Conservation (phyloP, 2,888 invertebrate genomes). For the Bombyx huttoni region DNA sequence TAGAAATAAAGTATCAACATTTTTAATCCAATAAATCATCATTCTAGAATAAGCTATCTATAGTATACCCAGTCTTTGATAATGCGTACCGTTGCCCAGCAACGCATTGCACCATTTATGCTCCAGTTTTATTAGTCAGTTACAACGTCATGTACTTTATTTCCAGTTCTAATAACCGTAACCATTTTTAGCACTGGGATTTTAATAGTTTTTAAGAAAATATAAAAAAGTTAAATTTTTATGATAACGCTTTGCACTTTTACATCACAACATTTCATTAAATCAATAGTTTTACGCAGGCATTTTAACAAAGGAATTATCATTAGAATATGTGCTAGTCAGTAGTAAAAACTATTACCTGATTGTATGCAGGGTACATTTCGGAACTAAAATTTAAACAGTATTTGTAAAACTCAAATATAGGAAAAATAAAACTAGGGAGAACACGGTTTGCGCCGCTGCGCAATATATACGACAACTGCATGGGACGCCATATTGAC, state of each 20-base stretch:
- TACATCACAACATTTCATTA: not conserved
- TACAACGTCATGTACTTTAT: not conserved
- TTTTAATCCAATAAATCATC: not conserved
- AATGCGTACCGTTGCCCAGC: constrained; percentile 40
- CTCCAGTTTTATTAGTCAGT: constrained; percentile 23
- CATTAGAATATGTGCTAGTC: too few relatives aligned
- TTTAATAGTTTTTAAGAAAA: not conserved
- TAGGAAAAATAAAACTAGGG: not conserved
- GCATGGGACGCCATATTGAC: constrained; percentile 14
- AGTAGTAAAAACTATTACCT: not conserved
- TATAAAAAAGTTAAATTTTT: not conserved
- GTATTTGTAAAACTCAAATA: not conserved
- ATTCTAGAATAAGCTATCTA: too few relatives aligned
- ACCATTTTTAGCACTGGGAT: not conserved
- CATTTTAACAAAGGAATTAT: too few relatives aligned
- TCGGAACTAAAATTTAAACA: not conserved
- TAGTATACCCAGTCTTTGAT: not conserved
- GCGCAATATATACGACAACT: constrained; percentile 4
- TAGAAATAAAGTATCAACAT: not conserved
- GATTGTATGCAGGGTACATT: not conserved
- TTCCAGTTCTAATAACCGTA: not conserved
- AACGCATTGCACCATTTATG: constrained; percentile 50
- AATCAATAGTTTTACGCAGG: not conserved
- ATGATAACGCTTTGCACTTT: not conserved
- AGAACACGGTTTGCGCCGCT: constrained; percentile 11